Percentiles rank a stretch among this genome's conserved stretches.
phyloP scores from a whole-genome alignment of 2,888 invertebrate genomes.

The Cantharis lateralis region DNA sequence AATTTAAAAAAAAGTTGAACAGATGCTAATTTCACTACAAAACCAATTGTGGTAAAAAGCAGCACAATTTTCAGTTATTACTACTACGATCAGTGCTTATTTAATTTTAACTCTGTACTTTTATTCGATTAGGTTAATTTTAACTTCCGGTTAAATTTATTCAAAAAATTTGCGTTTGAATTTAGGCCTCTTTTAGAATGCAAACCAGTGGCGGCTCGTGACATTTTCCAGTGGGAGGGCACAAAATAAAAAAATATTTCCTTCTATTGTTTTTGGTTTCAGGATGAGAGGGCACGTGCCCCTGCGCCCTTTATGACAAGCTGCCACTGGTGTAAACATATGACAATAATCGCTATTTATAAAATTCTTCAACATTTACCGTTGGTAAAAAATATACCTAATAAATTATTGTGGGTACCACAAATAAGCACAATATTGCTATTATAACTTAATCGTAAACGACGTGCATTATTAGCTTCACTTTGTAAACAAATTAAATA shows the following conservation, averaged over 20 bases:
- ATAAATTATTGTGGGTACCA: background rate
- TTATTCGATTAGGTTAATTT: background rate
- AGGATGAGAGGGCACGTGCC: no score
- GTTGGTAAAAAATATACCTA: background rate
- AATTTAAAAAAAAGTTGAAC: background rate
- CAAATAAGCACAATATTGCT: background rate
- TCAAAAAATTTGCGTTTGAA: background rate
- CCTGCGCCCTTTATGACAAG: no score
- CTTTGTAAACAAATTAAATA: background rate
- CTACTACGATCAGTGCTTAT: no score
- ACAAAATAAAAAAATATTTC: no score
- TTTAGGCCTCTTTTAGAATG: no score
- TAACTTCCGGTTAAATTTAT: background rate
- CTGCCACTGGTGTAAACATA: no score
- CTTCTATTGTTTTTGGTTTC: no score
- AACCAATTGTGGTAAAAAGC: background rate
- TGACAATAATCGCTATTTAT: background rate
- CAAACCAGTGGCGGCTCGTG: no score
- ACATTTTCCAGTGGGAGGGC: no score
- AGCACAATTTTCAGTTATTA: no score
- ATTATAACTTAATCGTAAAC: background rate
- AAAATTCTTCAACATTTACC: background rate
- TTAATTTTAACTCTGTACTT: no score
- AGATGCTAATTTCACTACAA: background rate
- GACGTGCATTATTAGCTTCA: background rate